Percentiles rank a stretch among this genome's conserved stretches.
phyloP scores from a whole-genome alignment of 2,797 vertebrate species.

The Phoeniculus purpureus region DNA sequence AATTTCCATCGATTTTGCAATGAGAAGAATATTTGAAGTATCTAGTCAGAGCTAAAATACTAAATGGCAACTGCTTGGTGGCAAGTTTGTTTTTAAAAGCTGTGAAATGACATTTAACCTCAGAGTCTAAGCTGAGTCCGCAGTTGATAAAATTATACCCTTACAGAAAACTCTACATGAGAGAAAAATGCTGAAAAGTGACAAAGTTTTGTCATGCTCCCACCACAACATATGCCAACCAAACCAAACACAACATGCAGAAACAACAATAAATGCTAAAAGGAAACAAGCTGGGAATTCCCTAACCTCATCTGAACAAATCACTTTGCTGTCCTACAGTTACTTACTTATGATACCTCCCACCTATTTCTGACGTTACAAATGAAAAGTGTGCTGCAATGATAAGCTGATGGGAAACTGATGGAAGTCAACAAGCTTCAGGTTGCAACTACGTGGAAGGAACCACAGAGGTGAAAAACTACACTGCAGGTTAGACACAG shows the following conservation, averaged over 20 bases:
- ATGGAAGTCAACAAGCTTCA: not conserved
- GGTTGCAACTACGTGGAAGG: not conserved
- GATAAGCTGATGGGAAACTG: not conserved
- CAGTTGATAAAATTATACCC: not conserved
- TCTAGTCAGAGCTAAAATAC: not conserved
- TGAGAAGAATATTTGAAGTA: not conserved
- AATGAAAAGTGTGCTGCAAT: conserved; percentile 26
- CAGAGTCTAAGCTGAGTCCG: not conserved
- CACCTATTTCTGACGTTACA: conserved; percentile 18
- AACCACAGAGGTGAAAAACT: not conserved
- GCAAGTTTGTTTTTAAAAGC: not conserved
- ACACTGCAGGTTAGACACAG: not conserved
- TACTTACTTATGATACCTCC: not conserved
- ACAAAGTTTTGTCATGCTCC: not conserved
- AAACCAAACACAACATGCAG: not conserved
- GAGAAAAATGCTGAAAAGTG: not conserved
- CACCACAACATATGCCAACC: not conserved
- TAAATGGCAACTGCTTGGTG: not conserved
- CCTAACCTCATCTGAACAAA: not conserved
- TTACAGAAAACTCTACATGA: not conserved
- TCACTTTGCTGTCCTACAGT: not conserved
- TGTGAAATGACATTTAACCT: not conserved
- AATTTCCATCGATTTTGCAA: not conserved
- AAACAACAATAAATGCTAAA: not conserved
- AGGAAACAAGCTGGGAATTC: conserved; percentile 1